Conservation (phyloP, 2,888 invertebrate genomes). For the Agonopterix alstromeriana region DNA sequence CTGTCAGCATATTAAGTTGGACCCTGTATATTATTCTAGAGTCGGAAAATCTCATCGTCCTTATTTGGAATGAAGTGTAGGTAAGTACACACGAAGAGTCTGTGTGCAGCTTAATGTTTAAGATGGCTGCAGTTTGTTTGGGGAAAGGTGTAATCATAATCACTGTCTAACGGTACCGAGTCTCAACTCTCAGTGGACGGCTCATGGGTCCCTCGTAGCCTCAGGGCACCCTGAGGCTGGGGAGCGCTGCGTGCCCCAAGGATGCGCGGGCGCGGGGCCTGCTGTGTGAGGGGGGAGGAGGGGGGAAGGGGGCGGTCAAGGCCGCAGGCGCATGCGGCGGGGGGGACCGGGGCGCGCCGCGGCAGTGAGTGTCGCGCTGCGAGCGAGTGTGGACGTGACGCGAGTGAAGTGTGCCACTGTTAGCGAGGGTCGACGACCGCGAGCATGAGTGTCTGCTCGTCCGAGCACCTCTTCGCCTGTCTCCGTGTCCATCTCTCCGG, state of each 20-base stretch:
- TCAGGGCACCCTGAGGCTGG: background rate
- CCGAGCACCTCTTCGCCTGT: slow-evolving; percentile 22
- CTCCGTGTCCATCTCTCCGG: background rate
- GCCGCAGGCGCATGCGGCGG: slow-evolving; percentile 52
- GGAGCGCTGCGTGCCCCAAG: slow-evolving; percentile 9
- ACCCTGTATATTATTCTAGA: too few species aligned
- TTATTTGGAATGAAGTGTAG: too few species aligned
- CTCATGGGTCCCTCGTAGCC: background rate
- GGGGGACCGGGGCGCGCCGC: slow-evolving; percentile 17
- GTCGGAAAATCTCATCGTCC: too few species aligned
- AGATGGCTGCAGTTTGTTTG: too few species aligned
- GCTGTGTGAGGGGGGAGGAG: slow-evolving; percentile 9
- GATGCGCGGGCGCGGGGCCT: slow-evolving; percentile 6
- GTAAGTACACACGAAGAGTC: too few species aligned
- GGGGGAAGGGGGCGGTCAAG: slow-evolving; percentile 45
- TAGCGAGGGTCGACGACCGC: slow-evolving; percentile 60
- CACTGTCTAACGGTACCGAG: too few species aligned
- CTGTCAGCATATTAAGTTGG: too few species aligned
- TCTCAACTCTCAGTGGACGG: too few species aligned
- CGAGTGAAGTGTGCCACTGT: slow-evolving; percentile 17
- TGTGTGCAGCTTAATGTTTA: too few species aligned
- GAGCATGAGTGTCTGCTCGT: slow-evolving; percentile 50
- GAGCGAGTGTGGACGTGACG: slow-evolving; percentile 11
- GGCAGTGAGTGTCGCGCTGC: background rate
- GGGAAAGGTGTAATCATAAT: too few species aligned